phyloP scores from a whole-genome alignment of 2,888 invertebrate genomes.

The Mythimna impura region DNA sequence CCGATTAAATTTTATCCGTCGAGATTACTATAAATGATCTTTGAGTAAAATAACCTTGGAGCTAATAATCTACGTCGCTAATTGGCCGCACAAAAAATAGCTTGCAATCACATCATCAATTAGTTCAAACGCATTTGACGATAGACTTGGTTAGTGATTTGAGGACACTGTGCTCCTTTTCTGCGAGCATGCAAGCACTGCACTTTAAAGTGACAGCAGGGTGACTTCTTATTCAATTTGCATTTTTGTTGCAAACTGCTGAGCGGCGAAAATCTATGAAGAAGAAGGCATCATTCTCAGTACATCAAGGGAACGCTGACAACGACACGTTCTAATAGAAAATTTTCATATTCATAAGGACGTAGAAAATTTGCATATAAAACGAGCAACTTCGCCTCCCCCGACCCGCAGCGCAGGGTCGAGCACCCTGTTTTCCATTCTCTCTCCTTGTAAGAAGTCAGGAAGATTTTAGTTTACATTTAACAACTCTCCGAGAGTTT shows the following conservation, averaged over 20 bases:
- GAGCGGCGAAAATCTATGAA: constrained; percentile 77
- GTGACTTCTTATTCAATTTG: constrained; percentile 73
- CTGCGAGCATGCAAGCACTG: constrained; percentile 28
- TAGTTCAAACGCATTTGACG: not conserved
- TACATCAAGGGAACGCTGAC: constrained; percentile 87
- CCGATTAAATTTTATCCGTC: constrained; percentile 50
- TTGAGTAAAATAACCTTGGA: constrained; percentile 18
- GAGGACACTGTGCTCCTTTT: not conserved
- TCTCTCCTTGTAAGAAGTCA: constrained; percentile 80
- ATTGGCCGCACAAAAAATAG: constrained; percentile 11
- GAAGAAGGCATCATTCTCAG: constrained; percentile 77
- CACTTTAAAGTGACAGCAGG: constrained; percentile 47
- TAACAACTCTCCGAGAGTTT: constrained; percentile 66
- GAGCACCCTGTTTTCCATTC: constrained; percentile 84
- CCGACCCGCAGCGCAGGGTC: constrained; percentile 74
- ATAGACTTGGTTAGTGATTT: not conserved
- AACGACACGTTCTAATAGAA: constrained; percentile 90
- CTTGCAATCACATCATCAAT: constrained; percentile 16
- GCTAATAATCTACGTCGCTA: not conserved
- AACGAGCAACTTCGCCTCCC: constrained; percentile 87
- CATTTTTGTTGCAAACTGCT: constrained; percentile 75
- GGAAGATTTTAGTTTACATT: constrained; percentile 76
- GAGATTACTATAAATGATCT: constrained; percentile 48
- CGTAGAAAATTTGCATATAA: constrained; percentile 89
- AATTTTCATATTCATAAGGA: constrained; percentile 91